Evolutionary conservation across 1,140 invertebrate genomes (phyloP).

Genomic region (Oreohelix idahoensis): DNA sequence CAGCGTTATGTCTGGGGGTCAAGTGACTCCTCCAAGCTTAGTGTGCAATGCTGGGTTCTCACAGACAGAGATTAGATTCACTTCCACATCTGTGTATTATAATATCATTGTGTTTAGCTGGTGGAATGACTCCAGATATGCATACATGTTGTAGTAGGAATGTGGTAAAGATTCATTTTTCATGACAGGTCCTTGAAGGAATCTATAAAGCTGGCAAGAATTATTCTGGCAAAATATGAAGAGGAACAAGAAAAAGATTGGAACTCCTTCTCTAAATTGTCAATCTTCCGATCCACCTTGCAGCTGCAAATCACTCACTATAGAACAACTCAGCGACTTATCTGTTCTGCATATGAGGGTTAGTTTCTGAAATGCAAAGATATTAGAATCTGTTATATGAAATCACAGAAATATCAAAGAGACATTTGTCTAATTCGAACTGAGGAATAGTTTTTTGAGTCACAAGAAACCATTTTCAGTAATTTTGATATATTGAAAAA

Average conservation of each 20-base stretch:
- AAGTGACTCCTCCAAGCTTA: too few relatives aligned
- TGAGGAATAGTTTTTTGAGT: too few relatives aligned
- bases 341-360: constrained; percentile 5
- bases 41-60: too few relatives aligned
- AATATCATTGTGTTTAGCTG: too few relatives aligned
- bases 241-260: neutral
- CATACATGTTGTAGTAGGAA: too few relatives aligned
- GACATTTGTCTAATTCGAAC: too few relatives aligned
- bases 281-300: neutral
- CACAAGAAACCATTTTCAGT: too few relatives aligned
- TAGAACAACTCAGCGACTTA: neutral
- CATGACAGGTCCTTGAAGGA: neutral
- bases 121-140: too few relatives aligned
- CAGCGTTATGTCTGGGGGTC: too few relatives aligned
- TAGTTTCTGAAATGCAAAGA: neutral
- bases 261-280: neutral
- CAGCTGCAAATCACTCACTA: neutral
- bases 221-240: neutral
- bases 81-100: too few relatives aligned
- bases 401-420: neutral
- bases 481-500: too few relatives aligned
- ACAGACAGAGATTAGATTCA: too few relatives aligned
- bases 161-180: neutral
- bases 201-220: neutral
- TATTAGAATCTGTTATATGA: neutral